A percentile compares a stretch with the other conserved stretches of the same genome.
Conservation (phyloP, 2,797 vertebrate genomes). For the Thamnophis elegans region DNA sequence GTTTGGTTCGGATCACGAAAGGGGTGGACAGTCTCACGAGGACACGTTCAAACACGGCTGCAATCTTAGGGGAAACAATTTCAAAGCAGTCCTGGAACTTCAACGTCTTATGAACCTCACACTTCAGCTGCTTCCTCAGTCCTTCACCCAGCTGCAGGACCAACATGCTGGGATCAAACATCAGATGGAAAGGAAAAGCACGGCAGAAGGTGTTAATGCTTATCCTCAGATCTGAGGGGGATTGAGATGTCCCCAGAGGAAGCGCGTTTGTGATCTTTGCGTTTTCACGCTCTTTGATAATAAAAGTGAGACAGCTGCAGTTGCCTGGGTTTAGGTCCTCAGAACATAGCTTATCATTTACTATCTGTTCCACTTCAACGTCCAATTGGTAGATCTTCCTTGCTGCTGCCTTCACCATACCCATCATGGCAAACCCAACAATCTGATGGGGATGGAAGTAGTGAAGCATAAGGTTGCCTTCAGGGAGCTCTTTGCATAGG, state of each 20-base stretch:
- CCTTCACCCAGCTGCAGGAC: conserved; percentile 95
- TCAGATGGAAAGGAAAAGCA: conserved; percentile 95
- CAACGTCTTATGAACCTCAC: conserved; percentile 83
- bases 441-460: conserved; percentile 93
- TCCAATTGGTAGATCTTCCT: conserved; percentile 88
- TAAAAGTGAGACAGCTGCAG: conserved; percentile 83
- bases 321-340: conserved; percentile 80
- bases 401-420: conserved; percentile 90
- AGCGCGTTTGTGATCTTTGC: conserved; percentile 71
- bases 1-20: conserved; percentile 92
- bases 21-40: conserved; percentile 91
- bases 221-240: conserved; percentile 87
- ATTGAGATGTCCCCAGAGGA: conserved; percentile 79
- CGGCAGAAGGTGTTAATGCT: conserved; percentile 94
- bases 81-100: conserved; percentile 94
- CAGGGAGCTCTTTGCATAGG: conserved; percentile 91
- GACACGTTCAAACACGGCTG: conserved; percentile 89
- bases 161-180: conserved; percentile 90
- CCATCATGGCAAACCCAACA: conserved; percentile 92
- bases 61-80: conserved; percentile 92
- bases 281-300: conserved; percentile 81
- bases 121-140: conserved; percentile 86
- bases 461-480: conserved; percentile 84
- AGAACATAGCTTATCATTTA: conserved; percentile 75
- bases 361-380: conserved; percentile 87